phyloP scores from a whole-genome alignment of 2,797 vertebrate species.

The Valencia hispanica region DNA sequence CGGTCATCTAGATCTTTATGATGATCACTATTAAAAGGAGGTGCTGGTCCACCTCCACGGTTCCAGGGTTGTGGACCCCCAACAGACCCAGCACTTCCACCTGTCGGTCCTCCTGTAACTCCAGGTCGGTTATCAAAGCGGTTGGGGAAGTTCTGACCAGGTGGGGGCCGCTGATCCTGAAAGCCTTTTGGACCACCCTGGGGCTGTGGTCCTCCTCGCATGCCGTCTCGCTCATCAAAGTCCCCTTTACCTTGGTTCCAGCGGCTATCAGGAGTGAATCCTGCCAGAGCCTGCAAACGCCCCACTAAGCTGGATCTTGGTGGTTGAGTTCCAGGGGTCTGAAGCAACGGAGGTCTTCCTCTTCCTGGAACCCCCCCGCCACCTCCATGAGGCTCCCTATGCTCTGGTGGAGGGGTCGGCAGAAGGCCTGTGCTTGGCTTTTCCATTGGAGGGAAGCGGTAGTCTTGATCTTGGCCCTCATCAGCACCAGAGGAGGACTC shows the following conservation, averaged over 20 bases:
- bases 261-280: conserved; percentile 92
- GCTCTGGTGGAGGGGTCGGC: conserved; percentile 89
- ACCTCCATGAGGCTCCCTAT: conserved; percentile 85
- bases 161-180: conserved; percentile 88
- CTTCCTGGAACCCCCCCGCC: conserved; percentile 83
- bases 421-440: conserved; percentile 86
- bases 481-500: conserved; percentile 84
- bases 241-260: conserved; percentile 95
- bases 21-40: conserved; percentile 86
- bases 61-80: conserved; percentile 67
- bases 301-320: conserved; percentile 74
- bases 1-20: conserved; percentile 98
- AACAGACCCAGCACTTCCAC: conserved; percentile 41
- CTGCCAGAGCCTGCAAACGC: conserved; percentile 84
- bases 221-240: conserved; percentile 93
- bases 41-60: conserved; percentile 44
- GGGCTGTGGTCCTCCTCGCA: conserved; percentile 68
- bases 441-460: conserved; percentile 93
- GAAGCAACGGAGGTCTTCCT: conserved; percentile 73
- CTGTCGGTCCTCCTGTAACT: conserved; percentile 37
- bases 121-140: conserved; percentile 90
- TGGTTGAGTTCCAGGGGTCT: conserved; percentile 72
- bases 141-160: conserved; percentile 84
- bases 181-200: conserved; percentile 86
- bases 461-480: conserved; percentile 97